A percentile compares a stretch with the other conserved stretches of the same genome.
Evolutionary conservation across 2,797 vertebrate species (phyloP).

Genomic region (Manis pentadactyla): DNA sequence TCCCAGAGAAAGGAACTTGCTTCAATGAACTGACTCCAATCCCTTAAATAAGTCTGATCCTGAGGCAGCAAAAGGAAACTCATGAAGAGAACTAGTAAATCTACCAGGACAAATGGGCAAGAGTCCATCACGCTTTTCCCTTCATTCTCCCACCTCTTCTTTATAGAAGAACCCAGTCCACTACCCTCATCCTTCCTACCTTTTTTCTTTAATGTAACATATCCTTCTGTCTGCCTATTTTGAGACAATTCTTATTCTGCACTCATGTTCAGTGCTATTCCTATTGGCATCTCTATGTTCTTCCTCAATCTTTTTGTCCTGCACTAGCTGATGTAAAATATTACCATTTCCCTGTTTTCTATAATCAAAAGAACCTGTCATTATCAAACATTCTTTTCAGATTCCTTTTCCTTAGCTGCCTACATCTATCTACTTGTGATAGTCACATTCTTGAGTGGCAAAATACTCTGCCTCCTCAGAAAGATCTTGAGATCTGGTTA

Average conservation of each 20-base stretch:
- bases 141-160: background rate
- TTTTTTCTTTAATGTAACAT: background rate
- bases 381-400: background rate
- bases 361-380: background rate
- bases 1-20: background rate
- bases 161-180: background rate
- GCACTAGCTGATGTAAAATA: background rate
- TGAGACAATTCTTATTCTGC: background rate
- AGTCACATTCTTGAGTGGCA: background rate
- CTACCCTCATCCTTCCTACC: rapidly evolving
- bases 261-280: background rate
- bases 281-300: background rate
- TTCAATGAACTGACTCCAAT: background rate
- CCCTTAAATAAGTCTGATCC: background rate
- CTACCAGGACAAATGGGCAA: background rate
- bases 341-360: background rate
- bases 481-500: background rate
- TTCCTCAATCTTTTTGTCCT: background rate
- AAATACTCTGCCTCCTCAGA: background rate
- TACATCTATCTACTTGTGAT: background rate
- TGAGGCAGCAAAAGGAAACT: background rate
- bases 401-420: background rate
- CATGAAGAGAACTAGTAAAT: background rate
- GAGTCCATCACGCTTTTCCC: background rate
- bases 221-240: background rate